A percentile compares a stretch with the other conserved stretches of the same genome.
Evolutionary conservation across 2,888 invertebrate species (phyloP).

Genomic region (Ethmia dodecea): DNA sequence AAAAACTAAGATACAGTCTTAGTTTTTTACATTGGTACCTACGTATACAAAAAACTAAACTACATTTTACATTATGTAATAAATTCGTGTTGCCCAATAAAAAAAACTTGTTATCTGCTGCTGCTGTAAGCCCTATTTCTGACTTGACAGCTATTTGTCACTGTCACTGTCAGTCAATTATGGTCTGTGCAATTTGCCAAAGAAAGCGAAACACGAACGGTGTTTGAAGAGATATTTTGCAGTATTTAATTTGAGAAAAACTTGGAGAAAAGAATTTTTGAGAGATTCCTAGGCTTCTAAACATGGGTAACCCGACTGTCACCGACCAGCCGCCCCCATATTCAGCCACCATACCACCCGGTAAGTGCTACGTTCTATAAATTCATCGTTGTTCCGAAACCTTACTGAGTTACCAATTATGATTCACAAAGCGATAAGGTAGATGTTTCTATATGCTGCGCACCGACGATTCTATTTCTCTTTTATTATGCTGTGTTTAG

Average conservation of each 20-base stretch:
- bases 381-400: conserved; percentile 30
- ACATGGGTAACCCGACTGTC: conserved; percentile 58
- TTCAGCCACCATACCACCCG: conserved; percentile 56
- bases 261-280: conserved; percentile 2
- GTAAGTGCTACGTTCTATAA: conserved; percentile 30
- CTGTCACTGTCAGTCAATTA: no score
- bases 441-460: conserved; percentile 24
- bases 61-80: no score
- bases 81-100: no score
- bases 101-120: no score
- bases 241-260: conserved; percentile 1
- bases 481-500: neutral
- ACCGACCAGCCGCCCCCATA: conserved; percentile 74
- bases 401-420: conserved; percentile 21
- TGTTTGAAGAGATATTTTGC: conserved; percentile 13
- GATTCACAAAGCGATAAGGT: conserved; percentile 53
- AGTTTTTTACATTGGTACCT: no score
- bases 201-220: no score
- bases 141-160: conserved; percentile 24
- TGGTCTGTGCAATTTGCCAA: no score
- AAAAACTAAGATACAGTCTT: no score
- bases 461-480: conserved; percentile 23
- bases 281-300: conserved; percentile 14
- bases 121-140: no score
- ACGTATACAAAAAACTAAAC: no score